These are phyloP conservation scores for Papilio xuthus DNA, from an alignment of 1,140 invertebrate species.

Conservation along the genomic window DNA sequence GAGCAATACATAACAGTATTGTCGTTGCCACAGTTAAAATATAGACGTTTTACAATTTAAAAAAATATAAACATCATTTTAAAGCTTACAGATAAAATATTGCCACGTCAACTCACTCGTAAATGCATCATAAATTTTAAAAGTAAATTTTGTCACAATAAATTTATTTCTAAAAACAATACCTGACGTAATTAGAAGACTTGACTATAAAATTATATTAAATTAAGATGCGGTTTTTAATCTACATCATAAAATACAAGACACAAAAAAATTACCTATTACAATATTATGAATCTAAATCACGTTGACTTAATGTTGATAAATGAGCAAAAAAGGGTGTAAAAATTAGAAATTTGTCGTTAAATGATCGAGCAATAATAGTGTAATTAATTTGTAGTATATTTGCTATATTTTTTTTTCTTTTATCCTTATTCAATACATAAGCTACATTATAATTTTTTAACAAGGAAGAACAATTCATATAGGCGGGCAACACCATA, in stretches of 20 bases:
- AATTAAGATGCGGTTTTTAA: not conserved
- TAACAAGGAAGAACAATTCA: not conserved
- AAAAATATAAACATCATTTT: constrained; percentile 64
- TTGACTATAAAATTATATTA: not conserved
- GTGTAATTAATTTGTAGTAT: not conserved
- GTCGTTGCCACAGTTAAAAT: constrained; percentile 67
- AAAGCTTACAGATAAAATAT: constrained; percentile 71
- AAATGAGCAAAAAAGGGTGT: not conserved
- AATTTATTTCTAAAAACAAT: not conserved
- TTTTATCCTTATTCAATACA: not conserved
- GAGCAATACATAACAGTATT: constrained; percentile 76
- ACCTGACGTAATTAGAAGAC: not conserved
- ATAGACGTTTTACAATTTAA: constrained; percentile 54
- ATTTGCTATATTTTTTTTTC: not conserved
- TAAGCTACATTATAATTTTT: not conserved
- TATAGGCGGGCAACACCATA: not conserved
- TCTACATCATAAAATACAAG: not conserved
- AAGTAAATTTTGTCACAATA: not conserved
- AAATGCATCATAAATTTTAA: constrained; percentile 46
- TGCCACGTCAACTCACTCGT: constrained; percentile 44
- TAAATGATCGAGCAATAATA: not conserved
- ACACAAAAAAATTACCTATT: not conserved
- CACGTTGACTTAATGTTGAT: not conserved
- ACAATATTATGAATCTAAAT: not conserved
- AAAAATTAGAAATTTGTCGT: not conserved